Conservation (phyloP, 1,140 invertebrate genomes). For the Trypoxylus dichotomus region DNA sequence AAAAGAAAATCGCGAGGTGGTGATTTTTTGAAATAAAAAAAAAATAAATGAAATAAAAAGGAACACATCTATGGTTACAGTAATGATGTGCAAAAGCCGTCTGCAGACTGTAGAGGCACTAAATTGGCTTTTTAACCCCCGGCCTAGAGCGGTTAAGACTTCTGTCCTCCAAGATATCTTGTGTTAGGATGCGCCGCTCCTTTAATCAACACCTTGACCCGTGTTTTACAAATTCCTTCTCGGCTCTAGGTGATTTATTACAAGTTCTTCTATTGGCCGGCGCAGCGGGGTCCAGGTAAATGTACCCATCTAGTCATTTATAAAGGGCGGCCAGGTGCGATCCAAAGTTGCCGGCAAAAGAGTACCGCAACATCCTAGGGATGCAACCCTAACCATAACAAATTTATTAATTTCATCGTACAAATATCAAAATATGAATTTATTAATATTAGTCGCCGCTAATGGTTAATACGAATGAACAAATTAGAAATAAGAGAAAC, state of each 20-base stretch:
- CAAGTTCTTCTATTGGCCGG: conserved; percentile 39
- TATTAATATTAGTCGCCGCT: conserved; percentile 9
- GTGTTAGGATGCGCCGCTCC: conserved; percentile 36
- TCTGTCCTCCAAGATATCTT: conserved; percentile 33
- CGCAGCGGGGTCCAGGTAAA: conserved; percentile 40
- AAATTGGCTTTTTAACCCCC: conserved; percentile 39
- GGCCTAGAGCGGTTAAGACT: conserved; percentile 32
- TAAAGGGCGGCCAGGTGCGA: conserved; percentile 39
- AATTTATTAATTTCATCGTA: conserved; percentile 40
- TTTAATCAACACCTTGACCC: conserved; percentile 43
- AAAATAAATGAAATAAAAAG: background rate
- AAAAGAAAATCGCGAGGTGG: background rate
- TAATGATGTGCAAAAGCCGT: conserved; percentile 32
- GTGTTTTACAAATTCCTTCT: conserved; percentile 43
- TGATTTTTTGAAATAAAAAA: background rate
- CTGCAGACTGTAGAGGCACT: conserved; percentile 25
- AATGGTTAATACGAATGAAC: no score
- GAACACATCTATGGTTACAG: conserved; percentile 17
- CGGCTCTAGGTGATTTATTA: conserved; percentile 41
- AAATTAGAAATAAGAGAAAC: no score
- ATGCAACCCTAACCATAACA: conserved; percentile 37
- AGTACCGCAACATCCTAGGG: conserved; percentile 31
- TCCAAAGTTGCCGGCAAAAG: conserved; percentile 34
- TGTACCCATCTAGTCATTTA: conserved; percentile 40
- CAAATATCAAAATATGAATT: conserved; percentile 32